phyloP scores from a whole-genome alignment of 1,140 invertebrate genomes.

The Drosophila kanapiae region DNA sequence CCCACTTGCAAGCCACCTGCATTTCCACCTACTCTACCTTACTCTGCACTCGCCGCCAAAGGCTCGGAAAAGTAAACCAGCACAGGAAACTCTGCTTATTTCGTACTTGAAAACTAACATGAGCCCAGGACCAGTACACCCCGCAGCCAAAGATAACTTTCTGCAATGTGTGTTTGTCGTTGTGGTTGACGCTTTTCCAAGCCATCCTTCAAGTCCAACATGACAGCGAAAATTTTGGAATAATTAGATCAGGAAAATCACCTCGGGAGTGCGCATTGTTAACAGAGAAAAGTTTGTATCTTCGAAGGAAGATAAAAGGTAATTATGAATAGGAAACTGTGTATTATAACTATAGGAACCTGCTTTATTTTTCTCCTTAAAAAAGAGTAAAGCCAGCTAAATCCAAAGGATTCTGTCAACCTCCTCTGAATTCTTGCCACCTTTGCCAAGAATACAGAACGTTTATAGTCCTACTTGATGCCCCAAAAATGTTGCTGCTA shows the following conservation, averaged over 20 bases:
- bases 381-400: not conserved
- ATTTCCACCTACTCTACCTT: conserved; percentile 14
- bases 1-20: conserved; percentile 1
- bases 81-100: conserved; percentile 43
- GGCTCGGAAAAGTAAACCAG: conserved; percentile 30
- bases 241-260: conserved; percentile 25
- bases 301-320: no score
- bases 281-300: not conserved
- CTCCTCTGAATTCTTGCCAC: not conserved
- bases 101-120: conserved; percentile 61
- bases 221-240: conserved; percentile 7
- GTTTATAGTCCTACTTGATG: conserved; percentile 18
- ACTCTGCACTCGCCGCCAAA: not conserved
- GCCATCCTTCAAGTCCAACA: conserved; percentile 2
- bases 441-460: not conserved
- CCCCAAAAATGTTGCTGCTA: conserved; percentile 56
- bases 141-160: conserved; percentile 50
- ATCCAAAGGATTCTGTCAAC: no score
- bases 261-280: not conserved
- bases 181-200: conserved; percentile 30
- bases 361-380: not conserved
- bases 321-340: not conserved
- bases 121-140: conserved; percentile 19
- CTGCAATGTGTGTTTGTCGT: conserved; percentile 25
- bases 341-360: not conserved